Percentiles rank a stretch among this genome's conserved stretches.
Evolutionary conservation across 2,888 invertebrate species (phyloP).

Genomic region (Cetonia aurata): DNA sequence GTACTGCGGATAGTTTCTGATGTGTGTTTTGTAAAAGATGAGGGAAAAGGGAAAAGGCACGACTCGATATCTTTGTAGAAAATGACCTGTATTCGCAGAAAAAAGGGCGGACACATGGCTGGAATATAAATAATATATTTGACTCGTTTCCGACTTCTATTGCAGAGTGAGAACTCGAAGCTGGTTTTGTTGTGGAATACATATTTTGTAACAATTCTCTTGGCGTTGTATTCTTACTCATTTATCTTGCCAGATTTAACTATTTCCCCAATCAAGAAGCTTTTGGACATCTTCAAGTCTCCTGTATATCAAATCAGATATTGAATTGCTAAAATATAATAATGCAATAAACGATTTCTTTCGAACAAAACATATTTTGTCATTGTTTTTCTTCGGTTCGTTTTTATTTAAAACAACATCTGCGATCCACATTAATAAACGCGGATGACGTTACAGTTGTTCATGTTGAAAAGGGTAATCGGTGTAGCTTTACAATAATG

Average conservation of each 20-base stretch:
- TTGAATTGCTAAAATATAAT: not conserved
- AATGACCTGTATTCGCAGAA: constrained; percentile 15
- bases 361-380: no score
- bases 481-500: not conserved
- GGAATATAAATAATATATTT: constrained; percentile 37
- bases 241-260: not conserved
- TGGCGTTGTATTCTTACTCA: constrained; percentile 2
- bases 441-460: not conserved
- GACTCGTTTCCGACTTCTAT: constrained; percentile 14
- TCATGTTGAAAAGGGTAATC: not conserved
- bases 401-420: not conserved
- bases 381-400: no score
- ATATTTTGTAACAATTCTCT: not conserved
- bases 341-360: not conserved
- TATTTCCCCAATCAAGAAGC: not conserved
- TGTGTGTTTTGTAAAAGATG: constrained; percentile 29
- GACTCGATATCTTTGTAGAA: constrained; percentile 19
- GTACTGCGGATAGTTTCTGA: constrained; percentile 29
- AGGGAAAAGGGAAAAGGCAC: constrained; percentile 1
- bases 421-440: not conserved
- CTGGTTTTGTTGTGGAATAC: constrained; percentile 11
- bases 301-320: not conserved
- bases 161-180: not conserved
- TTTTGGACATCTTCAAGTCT: not conserved
- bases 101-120: constrained; percentile 16